Evolutionary conservation across 2,113 vertebrate genomes (phyloP).

Genomic region (Rousettus leschenaultii): DNA sequence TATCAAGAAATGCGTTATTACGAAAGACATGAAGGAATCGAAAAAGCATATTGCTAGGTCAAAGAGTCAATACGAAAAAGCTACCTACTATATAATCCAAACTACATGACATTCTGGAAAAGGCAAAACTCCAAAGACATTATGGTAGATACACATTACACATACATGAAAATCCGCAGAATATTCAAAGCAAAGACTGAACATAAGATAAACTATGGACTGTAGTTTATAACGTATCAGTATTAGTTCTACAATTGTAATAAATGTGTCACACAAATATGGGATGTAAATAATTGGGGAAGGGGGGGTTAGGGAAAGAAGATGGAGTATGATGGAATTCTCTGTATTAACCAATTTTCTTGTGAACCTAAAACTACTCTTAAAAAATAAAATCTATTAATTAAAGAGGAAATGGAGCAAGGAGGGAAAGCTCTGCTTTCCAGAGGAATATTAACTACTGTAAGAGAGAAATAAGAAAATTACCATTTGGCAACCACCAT

Average conservation of each 20-base stretch:
- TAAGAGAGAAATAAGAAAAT: neutral
- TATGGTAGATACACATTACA: neutral
- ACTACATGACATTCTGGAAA: neutral
- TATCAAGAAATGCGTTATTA: neutral
- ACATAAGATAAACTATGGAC: neutral
- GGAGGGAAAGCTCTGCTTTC: neutral
- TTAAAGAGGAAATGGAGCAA: neutral
- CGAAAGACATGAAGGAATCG: neutral
- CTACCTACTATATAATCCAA: neutral
- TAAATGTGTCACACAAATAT: neutral
- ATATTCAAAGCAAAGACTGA: neutral
- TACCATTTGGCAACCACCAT: neutral
- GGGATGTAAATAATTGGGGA: neutral
- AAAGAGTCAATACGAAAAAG: neutral
- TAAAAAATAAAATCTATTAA: neutral
- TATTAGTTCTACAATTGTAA: neutral
- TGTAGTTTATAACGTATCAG: neutral
- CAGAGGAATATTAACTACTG: neutral
- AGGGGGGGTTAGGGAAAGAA: neutral
- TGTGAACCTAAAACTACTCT: neutral
- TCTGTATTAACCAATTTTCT: neutral
- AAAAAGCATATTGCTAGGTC: neutral
- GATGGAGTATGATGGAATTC: neutral
- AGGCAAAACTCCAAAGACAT: neutral
- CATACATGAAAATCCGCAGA: neutral